A percentile compares a stretch with the other conserved stretches of the same genome.
Conservation (phyloP, 2,797 vertebrate genomes). For the Microctenopoma stevenorrisi region DNA sequence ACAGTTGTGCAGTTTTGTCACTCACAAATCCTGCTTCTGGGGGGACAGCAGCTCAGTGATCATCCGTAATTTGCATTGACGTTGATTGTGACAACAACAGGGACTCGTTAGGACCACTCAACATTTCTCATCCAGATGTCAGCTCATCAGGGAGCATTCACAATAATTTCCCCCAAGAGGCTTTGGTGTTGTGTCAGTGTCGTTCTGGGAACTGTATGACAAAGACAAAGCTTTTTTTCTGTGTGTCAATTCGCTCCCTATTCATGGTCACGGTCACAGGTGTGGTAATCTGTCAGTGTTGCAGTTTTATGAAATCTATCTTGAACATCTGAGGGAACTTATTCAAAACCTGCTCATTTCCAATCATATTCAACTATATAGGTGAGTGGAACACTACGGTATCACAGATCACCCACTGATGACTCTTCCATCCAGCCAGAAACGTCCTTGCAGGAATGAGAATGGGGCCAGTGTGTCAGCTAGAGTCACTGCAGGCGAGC, state of each 20-base stretch:
- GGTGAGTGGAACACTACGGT: constrained; percentile 18
- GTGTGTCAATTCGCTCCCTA: background rate
- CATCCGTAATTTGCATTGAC: constrained; percentile 26
- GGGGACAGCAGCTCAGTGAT: constrained; percentile 16
- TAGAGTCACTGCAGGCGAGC: constrained; percentile 59
- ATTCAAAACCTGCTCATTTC: background rate
- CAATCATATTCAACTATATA: constrained; percentile 20
- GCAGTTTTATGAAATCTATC: constrained; percentile 3
- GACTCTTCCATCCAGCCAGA: constrained; percentile 25
- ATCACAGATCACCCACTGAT: constrained; percentile 21
- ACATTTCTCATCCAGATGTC: constrained; percentile 47
- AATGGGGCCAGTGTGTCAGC: constrained; percentile 63
- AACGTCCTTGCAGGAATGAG: constrained; percentile 24
- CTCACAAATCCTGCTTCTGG: constrained; percentile 3
- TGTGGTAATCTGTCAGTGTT: constrained; percentile 16
- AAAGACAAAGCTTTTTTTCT: background rate
- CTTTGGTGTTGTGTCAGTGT: constrained; percentile 13
- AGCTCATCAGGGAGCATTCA: constrained; percentile 45
- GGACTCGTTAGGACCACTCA: constrained; percentile 51
- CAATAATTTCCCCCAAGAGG: constrained; percentile 31
- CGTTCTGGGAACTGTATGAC: background rate
- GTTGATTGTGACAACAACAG: constrained; percentile 43
- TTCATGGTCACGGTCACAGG: constrained; percentile 2
- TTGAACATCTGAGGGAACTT: background rate
- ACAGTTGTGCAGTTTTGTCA: background rate